Evolutionary conservation across 53 echinoderm and acorn worm species (phyloP), one percentile per base, ranked within the genome.

Genomic region (Paracentrotus lividus): DNA sequence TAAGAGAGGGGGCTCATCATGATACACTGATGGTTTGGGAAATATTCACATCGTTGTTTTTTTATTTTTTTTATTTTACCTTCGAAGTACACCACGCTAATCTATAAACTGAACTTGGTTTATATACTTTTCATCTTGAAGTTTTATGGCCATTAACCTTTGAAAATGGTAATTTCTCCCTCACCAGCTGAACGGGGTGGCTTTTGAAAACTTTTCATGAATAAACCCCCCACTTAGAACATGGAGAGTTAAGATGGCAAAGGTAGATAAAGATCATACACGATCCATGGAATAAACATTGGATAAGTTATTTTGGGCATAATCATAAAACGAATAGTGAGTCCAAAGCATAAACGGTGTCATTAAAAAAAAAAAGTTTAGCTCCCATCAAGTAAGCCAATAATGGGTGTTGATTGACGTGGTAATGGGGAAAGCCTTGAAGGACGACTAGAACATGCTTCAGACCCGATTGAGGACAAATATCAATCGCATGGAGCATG

Each of bases 381-480:
- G 36, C 12, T 72, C 36, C 72, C 2, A 72, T 40, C 72, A 72
- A 21, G 36, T 72, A 38, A 72, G 15, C 72, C 72, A 40, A 72
- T 72, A 72, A 72, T 40, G 40, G 21, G 72, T 21, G 40, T 21
- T 40, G 72, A 72, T 32, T 72, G 72, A 72, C 72, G 72, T 72
- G 36, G 40, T 72, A 40, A 72, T 40, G 72, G 40, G 72, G 72
- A 72, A 7, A 72, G 40, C 72, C 40, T 72, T 72, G 40, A 40
- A 38, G 72, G 72, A 72, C 21, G 0, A 7, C 40, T 20, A 72
- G 72, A 38, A 9, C 40, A 13, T 18, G 40, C 20, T 72, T 72
- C 40, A 5, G 36, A 72, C 72, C 4, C 32, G 72, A 72, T 40
- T 72, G 14, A 40, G 40, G 8, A 10, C 31, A n/a, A n/a, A n/a